Conservation (phyloP, 2,113 vertebrate species). For the Urocitellus parryii region DNA sequence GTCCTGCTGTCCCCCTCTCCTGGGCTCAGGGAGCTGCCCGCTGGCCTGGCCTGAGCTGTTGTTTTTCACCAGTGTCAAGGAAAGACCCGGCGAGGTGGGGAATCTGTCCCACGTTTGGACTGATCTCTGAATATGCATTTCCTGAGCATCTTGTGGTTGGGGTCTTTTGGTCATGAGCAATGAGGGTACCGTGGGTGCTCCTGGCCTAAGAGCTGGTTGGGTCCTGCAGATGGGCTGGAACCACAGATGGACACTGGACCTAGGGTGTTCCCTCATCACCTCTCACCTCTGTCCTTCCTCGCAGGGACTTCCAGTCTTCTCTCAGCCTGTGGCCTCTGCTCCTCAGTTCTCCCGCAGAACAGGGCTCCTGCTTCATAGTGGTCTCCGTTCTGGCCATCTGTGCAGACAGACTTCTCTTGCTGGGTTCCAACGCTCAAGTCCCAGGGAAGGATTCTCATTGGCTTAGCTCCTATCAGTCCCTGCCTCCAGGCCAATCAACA, state of each 20-base stretch:
- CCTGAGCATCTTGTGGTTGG: not conserved
- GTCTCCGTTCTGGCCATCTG: not conserved
- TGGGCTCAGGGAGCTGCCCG: not conserved
- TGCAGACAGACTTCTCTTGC: too few species aligned
- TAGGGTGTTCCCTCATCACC: not conserved
- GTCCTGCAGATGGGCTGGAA: not conserved
- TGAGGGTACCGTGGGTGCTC: not conserved
- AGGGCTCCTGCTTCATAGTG: fast-evolving
- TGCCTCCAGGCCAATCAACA: not conserved
- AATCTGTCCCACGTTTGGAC: not conserved
- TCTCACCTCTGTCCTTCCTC: not conserved
- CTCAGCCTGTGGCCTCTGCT: not conserved
- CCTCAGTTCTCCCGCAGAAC: not conserved
- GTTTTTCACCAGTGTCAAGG: not conserved
- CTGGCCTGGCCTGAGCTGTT: not conserved
- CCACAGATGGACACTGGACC: fast-evolving
- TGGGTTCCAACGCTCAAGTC: not conserved
- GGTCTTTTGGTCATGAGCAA: not conserved
- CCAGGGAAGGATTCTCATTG: conserved; percentile 6
- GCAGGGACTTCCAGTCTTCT: not conserved
- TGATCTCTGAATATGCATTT: not conserved
- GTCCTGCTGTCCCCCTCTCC: not conserved
- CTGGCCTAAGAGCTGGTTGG: not conserved
- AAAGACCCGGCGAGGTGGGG: not conserved
- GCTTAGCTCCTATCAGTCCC: not conserved